Evolutionary conservation across 2,888 invertebrate genomes (phyloP).

Genomic region (Taphrorychus bicolor): DNA sequence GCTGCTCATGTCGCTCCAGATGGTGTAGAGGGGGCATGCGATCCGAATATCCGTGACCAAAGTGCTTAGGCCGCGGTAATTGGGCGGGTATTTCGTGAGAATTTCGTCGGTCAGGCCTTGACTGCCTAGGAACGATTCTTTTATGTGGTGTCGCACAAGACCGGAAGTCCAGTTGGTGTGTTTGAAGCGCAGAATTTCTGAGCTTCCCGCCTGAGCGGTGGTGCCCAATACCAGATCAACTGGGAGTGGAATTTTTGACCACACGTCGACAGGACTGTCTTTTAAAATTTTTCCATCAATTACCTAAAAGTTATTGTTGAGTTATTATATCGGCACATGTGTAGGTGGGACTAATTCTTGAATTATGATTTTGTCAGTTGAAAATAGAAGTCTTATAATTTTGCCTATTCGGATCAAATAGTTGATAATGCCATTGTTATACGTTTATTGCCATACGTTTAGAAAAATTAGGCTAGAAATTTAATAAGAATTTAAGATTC

Average conservation of each 20-base stretch:
- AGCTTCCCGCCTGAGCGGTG: constrained; percentile 76
- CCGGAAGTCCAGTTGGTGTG: constrained; percentile 72
- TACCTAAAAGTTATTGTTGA: constrained; percentile 32
- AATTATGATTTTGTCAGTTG: background rate
- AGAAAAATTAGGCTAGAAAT: no score
- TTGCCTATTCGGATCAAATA: no score
- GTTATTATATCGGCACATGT: background rate
- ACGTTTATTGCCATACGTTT: no score
- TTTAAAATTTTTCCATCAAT: constrained; percentile 75
- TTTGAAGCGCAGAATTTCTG: constrained; percentile 66
- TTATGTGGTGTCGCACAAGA: constrained; percentile 69
- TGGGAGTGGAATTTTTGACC: constrained; percentile 62
- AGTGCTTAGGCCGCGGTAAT: constrained; percentile 70
- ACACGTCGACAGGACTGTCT: constrained; percentile 70
- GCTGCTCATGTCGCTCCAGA: constrained; percentile 68
- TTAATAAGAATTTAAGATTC: no score
- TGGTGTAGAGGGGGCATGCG: constrained; percentile 76
- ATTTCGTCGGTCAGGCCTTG: constrained; percentile 69
- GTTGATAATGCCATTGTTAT: no score
- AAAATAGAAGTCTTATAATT: no score
- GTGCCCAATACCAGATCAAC: constrained; percentile 73
- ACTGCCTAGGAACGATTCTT: constrained; percentile 69
- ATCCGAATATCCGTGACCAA: constrained; percentile 82
- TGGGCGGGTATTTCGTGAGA: constrained; percentile 72
- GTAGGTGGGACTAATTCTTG: background rate